Evolutionary conservation across 2,888 invertebrate species (phyloP).

Genomic region (Ophonus ardosiacus): DNA sequence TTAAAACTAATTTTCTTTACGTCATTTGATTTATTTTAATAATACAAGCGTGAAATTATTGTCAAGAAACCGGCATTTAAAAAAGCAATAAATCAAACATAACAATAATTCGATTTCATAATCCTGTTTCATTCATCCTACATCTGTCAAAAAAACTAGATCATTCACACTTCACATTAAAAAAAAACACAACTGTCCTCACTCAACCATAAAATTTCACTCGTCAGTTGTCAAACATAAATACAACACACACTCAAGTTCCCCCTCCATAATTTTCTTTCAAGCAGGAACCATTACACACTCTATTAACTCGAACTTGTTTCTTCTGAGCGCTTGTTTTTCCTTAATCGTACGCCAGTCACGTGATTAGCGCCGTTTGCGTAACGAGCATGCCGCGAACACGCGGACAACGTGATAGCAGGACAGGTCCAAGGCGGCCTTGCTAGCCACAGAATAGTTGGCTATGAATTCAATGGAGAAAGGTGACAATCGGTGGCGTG

Average conservation of each 20-base stretch:
- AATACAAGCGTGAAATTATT: too few relatives aligned
- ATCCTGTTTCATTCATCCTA: neutral
- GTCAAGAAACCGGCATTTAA: too few relatives aligned
- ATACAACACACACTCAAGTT: neutral
- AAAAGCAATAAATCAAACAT: too few relatives aligned
- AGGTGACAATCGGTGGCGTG: neutral
- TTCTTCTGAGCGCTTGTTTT: neutral
- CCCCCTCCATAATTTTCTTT: neutral
- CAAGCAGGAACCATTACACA: neutral
- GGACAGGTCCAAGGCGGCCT: neutral
- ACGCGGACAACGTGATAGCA: conserved; percentile 5
- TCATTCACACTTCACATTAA: neutral
- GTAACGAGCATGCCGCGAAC: neutral
- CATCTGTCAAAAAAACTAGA: neutral
- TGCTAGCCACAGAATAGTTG: neutral
- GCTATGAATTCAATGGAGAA: neutral
- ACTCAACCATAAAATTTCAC: neutral
- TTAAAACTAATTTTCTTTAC: too few relatives aligned
- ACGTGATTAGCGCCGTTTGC: conserved; percentile 15
- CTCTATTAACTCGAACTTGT: neutral
- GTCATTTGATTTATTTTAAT: too few relatives aligned
- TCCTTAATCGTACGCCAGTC: neutral
- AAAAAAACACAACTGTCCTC: conserved; percentile 2
- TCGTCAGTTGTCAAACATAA: neutral
- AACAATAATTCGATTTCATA: neutral